Conservation (phyloP, 2,888 invertebrate species). For the Tipula unca region DNA sequence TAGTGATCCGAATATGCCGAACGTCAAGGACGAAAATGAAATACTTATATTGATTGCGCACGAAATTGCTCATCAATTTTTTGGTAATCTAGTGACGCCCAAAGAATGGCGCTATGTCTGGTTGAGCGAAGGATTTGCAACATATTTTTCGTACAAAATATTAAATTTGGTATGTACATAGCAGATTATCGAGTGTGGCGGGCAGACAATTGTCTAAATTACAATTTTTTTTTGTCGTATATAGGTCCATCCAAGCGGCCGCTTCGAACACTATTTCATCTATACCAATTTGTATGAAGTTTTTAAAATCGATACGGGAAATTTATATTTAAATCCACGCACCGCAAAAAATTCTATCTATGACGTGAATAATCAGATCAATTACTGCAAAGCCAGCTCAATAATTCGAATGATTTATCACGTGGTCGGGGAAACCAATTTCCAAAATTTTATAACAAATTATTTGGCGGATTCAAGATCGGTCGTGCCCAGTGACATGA, state of each 20-base stretch:
- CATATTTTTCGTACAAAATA: not conserved
- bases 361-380: not conserved
- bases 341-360: not conserved
- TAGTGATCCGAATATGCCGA: not conserved
- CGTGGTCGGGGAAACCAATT: slow-evolving; percentile 44
- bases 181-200: too few species aligned
- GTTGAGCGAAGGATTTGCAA: slow-evolving; percentile 14
- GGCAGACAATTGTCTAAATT: too few species aligned
- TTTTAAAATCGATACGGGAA: not conserved
- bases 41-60: not conserved
- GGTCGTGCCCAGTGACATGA: not conserved
- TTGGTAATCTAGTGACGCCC: not conserved
- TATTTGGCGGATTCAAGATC: slow-evolving; percentile 42
- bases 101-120: not conserved
- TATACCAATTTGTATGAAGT: slow-evolving; percentile 42
- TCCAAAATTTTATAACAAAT: too few species aligned
- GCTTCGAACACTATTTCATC: not conserved
- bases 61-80: not conserved
- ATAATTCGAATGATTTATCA: slow-evolving; percentile 51
- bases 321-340: not conserved
- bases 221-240: too few species aligned
- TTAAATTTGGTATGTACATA: not conserved
- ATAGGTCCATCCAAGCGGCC: not conserved
- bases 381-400: not conserved
- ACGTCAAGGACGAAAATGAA: not conserved